Evolutionary conservation across 2,797 vertebrate species (phyloP).

Genomic region (Peromyscus attwateri): DNA sequence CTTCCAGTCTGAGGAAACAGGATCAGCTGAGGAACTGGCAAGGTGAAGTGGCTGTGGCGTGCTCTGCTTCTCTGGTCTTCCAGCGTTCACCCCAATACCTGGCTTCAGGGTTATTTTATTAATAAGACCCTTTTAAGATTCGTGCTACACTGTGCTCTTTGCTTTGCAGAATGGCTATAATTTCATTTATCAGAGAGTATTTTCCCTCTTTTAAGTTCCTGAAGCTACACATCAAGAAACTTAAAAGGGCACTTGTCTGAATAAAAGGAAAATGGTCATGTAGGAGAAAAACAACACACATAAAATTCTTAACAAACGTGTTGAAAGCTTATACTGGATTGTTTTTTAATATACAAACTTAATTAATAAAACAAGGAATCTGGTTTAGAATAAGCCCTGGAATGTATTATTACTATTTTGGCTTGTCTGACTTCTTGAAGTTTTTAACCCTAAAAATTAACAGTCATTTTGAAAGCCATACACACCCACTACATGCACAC

Average conservation of each 20-base stretch:
- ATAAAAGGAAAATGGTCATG: neutral
- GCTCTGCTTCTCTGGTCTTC: no score
- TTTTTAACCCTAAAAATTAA: neutral
- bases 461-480: neutral
- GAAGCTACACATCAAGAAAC: conserved; percentile 1
- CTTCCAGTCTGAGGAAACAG: no score
- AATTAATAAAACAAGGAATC: neutral
- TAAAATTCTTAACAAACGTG: neutral
- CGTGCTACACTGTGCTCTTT: neutral
- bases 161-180: neutral
- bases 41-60: no score
- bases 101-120: no score
- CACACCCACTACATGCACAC: neutral
- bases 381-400: neutral
- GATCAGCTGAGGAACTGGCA: no score
- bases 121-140: no score
- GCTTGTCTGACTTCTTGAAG: neutral
- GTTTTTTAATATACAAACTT: neutral
- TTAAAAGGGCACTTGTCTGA: neutral
- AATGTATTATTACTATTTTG: neutral
- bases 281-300: neutral
- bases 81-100: no score
- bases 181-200: neutral
- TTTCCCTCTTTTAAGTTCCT: neutral
- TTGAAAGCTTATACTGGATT: neutral